Evolutionary conservation across 1,140 invertebrate species (phyloP).

Genomic region (Achroia grisella): DNA sequence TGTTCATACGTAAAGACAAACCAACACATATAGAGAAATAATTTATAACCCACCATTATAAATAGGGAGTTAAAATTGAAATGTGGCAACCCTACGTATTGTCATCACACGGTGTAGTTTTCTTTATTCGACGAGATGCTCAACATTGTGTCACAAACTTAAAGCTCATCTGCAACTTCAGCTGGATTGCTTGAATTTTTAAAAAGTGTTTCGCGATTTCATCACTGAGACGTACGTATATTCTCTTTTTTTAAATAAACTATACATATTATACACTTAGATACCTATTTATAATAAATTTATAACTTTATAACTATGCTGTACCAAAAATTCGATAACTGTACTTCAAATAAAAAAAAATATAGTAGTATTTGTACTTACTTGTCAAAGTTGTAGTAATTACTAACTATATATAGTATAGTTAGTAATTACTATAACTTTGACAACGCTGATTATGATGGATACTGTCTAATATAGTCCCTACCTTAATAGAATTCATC

Average conservation of each 20-base stretch:
- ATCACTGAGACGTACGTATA: constrained; percentile 6
- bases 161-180: constrained; percentile 7
- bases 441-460: too few species aligned
- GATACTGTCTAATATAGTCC: too few species aligned
- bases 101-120: too few species aligned
- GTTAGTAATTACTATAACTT: too few species aligned
- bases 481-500: too few species aligned
- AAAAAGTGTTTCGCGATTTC: constrained; percentile 8
- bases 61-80: too few species aligned
- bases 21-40: too few species aligned
- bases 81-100: too few species aligned
- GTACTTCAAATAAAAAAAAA: neutral
- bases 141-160: constrained; percentile 1
- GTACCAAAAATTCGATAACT: too few species aligned
- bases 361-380: neutral
- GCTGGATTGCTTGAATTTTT: constrained; percentile 14
- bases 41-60: too few species aligned
- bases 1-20: too few species aligned
- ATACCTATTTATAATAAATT: neutral
- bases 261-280: neutral
- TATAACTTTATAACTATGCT: neutral
- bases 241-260: neutral
- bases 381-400: neutral
- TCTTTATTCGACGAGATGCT: too few species aligned
- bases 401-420: neutral